Base-by-base conservation (phyloP, 2,113 vertebrate species). In the Naja naja region DNA sequence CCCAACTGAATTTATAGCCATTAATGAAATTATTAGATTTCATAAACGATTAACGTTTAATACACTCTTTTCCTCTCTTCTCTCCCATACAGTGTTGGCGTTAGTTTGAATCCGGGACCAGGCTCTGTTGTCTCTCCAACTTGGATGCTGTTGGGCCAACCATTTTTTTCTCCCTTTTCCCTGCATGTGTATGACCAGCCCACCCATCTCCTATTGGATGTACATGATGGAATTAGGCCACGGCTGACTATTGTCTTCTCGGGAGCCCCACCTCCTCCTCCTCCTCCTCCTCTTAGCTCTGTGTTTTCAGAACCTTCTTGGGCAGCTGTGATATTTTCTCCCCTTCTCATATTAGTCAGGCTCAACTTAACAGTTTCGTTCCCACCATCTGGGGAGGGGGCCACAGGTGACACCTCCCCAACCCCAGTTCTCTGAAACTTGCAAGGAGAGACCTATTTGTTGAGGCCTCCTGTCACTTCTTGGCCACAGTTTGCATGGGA, bases 91-190 rank as follows among this genome's bases (percentile, higher is more conserved):
- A 97, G 97, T 97, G 94, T 94, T 97, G 74, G 96, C 97, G 92
- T 94, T 97, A 47, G 97, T 96, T 94, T 97, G 96, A 97, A 88
- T 95, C 91, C 86, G 64, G 95, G 93, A 95, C 93, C 89, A 94
- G 94, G 89, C 90, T 69, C 49, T n/a, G 30, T 22, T 87, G 60
- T n/a, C 64, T 94, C 91, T 92, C 87, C 74, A 86, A 49, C 89
- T 69, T 89, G 45, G 89, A 92, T 27, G 39, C 49, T 74, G 7
- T 34, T 53, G n/a, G 90, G 90, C 39, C 64, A 53, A 27, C 3
- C 54, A 25, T 54, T 55, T 54, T 53, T 87, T 27, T 55, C 87
- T 85, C 16, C 43, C 92, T 89, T 93, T 88, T 95, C 91, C 86
- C 86, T 90, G 92, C 86, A 93, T 95, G 96, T 96, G 90, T 87